Evolutionary conservation across 2,113 vertebrate species (phyloP), one percentile per base, ranked within the genome.

Genomic region (Myotis brandtii): DNA sequence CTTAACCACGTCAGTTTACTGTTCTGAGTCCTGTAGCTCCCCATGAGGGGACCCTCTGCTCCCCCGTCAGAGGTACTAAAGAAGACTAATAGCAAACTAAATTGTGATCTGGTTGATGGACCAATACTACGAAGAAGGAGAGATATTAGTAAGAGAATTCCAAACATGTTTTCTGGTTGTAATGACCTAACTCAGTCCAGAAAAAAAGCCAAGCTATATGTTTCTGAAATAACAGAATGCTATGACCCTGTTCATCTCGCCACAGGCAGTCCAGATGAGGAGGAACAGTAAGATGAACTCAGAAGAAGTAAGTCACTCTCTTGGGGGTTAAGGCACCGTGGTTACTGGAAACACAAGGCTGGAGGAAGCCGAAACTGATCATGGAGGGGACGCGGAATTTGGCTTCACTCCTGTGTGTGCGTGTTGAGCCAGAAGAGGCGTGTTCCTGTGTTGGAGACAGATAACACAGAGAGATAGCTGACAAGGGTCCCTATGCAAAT

Each of bases 101-200:
- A 86, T n/a, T 70, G 79, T 84, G 30, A 73, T 82, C 20, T 17
- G 20, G 79, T 23, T 6, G n/a, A 86, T 32, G 69, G n/a, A 12
- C n/a, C 46, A 85, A 59, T 73, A 37, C 7, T 21, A 43, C 1
- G 9, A 89, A 85, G 48, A 70, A 62, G 62, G 21, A 48, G 25
- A 96, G 48, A 37, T 18, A 83, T 10, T 59, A 72, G 64, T 64
- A 66, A 87, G 69, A 90, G 77, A 81, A 95, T 93, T 84, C 18
- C 23, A 96, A 91, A 80, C 34, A 82, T 11, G 21, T 87, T 87
- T 64, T 87, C 40, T 52, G 54, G 3, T 64, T 89, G 25, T 54
- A 56, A 81, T 92, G 62, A 88, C 13, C 40, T 92, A 86, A 50
- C 89, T 37, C 25, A 64, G 50, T 80, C 34, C 70, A 90, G 27